Evolutionary conservation across 1,140 invertebrate genomes (phyloP).

Genomic region (Heliconius hermathena): DNA sequence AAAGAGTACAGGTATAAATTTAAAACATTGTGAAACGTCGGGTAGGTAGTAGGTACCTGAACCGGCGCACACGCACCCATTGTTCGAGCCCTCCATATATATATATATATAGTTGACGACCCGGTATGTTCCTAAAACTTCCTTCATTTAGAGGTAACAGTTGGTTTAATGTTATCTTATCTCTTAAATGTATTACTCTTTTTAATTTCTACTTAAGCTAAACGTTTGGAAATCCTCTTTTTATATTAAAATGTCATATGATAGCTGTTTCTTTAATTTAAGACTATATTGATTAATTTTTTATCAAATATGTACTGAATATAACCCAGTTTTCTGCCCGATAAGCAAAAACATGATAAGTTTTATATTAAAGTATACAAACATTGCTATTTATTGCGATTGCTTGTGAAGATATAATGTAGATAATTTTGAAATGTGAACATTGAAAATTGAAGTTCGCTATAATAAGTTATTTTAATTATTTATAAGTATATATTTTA

Average conservation of each 20-base stretch:
- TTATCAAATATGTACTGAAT: conserved; percentile 30
- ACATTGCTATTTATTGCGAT: conserved; percentile 11
- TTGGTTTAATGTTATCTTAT: conserved; percentile 3
- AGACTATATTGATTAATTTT: conserved; percentile 19
- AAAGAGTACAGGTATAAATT: conserved; percentile 40
- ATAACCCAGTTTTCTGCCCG: conserved; percentile 45
- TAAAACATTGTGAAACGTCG: conserved; percentile 41
- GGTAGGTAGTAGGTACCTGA: conserved; percentile 22
- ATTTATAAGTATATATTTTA: too few relatives aligned
- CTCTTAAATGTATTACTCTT: neutral
- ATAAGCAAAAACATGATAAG: conserved; percentile 40
- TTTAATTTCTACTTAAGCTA: conserved; percentile 16
- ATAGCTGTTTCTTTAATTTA: neutral
- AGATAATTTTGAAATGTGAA: neutral
- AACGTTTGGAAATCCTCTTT: neutral
- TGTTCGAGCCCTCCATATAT: conserved; percentile 19
- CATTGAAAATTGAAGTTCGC: conserved; percentile 20
- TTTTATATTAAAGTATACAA: neutral
- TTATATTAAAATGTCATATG: neutral
- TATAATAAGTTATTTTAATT: neutral
- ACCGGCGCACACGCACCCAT: conserved; percentile 24
- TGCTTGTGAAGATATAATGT: neutral
- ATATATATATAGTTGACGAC: neutral
- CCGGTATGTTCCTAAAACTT: conserved; percentile 12
- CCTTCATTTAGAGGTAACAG: neutral